Base-by-base conservation (phyloP, 1,140 invertebrate genomes). In the Apocrypta bakeri region DNA sequence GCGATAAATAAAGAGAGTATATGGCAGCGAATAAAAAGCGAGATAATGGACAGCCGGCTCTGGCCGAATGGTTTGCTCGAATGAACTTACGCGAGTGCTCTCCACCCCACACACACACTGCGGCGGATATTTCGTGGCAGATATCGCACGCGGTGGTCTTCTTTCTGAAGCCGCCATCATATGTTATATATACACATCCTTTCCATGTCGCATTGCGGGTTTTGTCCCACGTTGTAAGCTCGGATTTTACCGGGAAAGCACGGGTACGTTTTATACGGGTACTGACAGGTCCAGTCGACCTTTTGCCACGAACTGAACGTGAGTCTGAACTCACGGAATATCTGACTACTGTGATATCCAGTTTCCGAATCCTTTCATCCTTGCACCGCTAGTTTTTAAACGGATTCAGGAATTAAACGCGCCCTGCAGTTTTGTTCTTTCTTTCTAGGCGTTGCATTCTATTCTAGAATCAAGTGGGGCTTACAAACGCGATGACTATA, bases 1-100 rank as follows among this genome's bases (percentile, higher is more conserved):
- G 74, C 61, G 75, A 78, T 78, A 78, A 78, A 78, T 78, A 64
- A 56, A 78, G 33, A 21, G 75, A 25, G 75, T 48, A 17, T n/a
- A 25, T 9, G 75, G 21, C 42, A 11, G 27, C 56, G 21, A 78
- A 48, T 31, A 66, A 66, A 78, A 78, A 66, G 42, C 37, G 42
- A 27, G 78, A 79, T 79, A 79, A 79, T 64, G 64, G 77, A 69
- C 78, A 61, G 78, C 17, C 68, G 31, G 68, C 68, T 56, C 14
- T 56, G 48, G 17, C 48, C 73, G 56, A 63, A 75, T 75, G 48
- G 42, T n/a, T 27, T 2, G 17, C 8, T 11, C 7, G 25, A 69
- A 71, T 79, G 33, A 29, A 79, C 31, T 79, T 71, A 56, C 37
- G 40, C 17, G 48, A 24, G 21, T 40, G 37, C 1, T 37, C 12